Evolutionary conservation across 2,888 invertebrate species (phyloP), one percentile per base, ranked within the genome.

Genomic region (Sepiola atlantica): DNA sequence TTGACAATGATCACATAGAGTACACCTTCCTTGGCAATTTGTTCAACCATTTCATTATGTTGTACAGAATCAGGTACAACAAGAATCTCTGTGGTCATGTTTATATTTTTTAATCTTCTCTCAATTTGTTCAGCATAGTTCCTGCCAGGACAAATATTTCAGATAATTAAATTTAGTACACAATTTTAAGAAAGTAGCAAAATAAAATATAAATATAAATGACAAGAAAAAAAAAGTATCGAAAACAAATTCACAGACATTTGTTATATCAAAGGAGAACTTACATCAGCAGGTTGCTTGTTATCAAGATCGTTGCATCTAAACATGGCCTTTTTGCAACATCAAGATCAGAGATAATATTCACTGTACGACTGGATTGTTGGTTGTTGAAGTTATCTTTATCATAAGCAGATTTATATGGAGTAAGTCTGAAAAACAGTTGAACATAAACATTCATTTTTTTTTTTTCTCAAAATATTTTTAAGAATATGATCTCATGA

Each of bases 21-120:
- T 95, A 98, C 98, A 18, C 99, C 99, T n/a, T 99, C 98, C 14
- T 98, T 98, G 0, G 99, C 98, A 94, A 99, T 98, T 96, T 99
- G 99, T 20, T 98, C 99, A 55, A 99, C 97, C 45, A 99, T 98
- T 96, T 96, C 96, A 14, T 98, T 98, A 24, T 99, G 98, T 0
- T 98, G 98, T 0, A 99, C 98, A 96, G 99, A 98, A 97, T 99
- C 99, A 97, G 99, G 99, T 0, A 99, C 99, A 97, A 98, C 99
- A n/a, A 99, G 97, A 0, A 99, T 98, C 97, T 99, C 99, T 0
- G 99, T 99, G 55, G 96, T 95, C 94, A 97, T 94, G 3, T 98
- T 98, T 14, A 98, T 97, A 91, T 98, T 98, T 97, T 98, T 98
- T 94, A 99, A 97, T 28, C 98, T 98, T 90, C 98, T 98, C 97